Base-by-base conservation (phyloP, 2,113 vertebrate genomes). In the Charadrius vociferus region DNA sequence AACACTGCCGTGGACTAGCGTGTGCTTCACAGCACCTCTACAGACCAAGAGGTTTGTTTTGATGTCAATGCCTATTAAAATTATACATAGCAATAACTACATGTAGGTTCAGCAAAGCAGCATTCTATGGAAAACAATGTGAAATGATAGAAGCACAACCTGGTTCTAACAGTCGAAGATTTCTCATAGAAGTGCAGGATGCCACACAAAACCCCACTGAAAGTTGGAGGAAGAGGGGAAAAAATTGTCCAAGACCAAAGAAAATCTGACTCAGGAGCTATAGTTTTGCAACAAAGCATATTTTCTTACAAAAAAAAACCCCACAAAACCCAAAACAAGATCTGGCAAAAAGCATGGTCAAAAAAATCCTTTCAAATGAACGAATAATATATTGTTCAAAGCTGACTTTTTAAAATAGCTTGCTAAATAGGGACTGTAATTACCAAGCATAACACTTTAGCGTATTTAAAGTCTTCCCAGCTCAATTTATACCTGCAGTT, bases 401-500 rank as follows among this genome's bases (percentile, higher is more conserved):
- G 27, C 8, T 61, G 24, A 10, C n/a, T 70, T 89, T 86, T 58
- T 6, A 83, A 86, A 85, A 52, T 17, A 62, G 6, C 29, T 50
- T 72, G 36, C 56, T 95, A 84, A 94, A 89, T 3, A 82, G 63
- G 39, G 56, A 73, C 71, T 80, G 9, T 50, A 90, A 86, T 73
- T 73, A 92, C 41, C 53, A 85, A 88, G 30, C 18, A 10, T 6
- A 96, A 66, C 50, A 89, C 23, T 79, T 75, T 0, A 78, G 24
- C 26, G 29, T 45, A 80, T 49, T 85, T 90, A 58, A 95, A 90
- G 47, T 47, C 87, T 78, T 92, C 27, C n/a, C 43, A 75, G 82
- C 23, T 52, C 17, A 63, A 95, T 95, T 93, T 81, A 88, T 37
- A 93, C 32, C 47, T 81, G 62, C 32, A 21, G 36, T 9, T 72